Conservation (phyloP, 2,797 vertebrate genomes). For the Tragopan temminckii region DNA sequence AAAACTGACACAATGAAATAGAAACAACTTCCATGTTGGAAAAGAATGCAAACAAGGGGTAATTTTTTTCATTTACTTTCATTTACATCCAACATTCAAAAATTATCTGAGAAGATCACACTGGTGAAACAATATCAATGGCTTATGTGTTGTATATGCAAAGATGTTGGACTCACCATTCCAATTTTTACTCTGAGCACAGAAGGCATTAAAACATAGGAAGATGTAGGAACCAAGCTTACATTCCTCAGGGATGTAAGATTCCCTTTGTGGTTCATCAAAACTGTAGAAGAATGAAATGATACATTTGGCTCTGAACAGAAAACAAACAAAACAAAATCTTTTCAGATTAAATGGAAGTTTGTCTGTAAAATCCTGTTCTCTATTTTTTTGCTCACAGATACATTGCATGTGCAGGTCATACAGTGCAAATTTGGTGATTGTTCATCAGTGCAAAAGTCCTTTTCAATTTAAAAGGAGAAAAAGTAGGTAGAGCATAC, state of each 20-base stretch:
- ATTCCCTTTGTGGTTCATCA: neutral
- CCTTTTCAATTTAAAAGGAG: neutral
- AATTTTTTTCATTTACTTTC: neutral
- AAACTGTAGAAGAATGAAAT: neutral
- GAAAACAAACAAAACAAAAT: neutral
- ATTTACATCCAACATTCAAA: neutral
- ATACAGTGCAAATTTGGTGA: neutral
- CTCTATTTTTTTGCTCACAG: fast-evolving
- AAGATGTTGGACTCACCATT: conserved; percentile 1
- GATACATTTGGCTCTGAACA: conserved; percentile 4
- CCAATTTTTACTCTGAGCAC: neutral
- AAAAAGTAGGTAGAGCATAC: neutral
- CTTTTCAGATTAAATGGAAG: neutral
- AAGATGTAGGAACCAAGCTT: neutral
- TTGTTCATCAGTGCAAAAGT: neutral
- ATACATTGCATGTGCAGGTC: neutral
- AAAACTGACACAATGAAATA: neutral
- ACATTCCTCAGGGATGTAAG: neutral
- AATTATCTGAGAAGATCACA: neutral
- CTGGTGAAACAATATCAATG: neutral
- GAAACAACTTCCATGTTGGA: neutral
- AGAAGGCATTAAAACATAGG: neutral
- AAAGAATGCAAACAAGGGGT: neutral
- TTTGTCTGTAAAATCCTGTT: neutral
- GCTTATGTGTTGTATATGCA: neutral